Evolutionary conservation across 1,140 invertebrate species (phyloP).

Genomic region (Thereuonema tuberculata): DNA sequence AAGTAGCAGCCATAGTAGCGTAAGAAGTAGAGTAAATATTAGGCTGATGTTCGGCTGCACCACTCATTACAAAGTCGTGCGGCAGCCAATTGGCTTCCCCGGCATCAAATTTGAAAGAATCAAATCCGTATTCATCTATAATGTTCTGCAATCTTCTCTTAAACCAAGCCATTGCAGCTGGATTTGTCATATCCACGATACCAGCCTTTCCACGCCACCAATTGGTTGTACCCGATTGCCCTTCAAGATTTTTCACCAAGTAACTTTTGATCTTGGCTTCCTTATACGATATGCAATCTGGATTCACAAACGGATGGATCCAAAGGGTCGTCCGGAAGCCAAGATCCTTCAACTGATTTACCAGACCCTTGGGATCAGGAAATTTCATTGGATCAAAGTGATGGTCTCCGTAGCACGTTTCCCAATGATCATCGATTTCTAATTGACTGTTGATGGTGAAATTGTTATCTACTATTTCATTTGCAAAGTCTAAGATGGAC

Average conservation of each 20-base stretch:
- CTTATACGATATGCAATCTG: conserved; percentile 46
- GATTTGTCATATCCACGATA: conserved; percentile 63
- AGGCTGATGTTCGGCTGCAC: conserved; percentile 33
- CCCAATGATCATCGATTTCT: conserved; percentile 87
- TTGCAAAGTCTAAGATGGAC: conserved; percentile 56
- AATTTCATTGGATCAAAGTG: conserved; percentile 59
- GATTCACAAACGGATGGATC: conserved; percentile 81
- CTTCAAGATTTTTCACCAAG: conserved; percentile 32
- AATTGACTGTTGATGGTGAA: conserved; percentile 65
- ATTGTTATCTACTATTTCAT: conserved; percentile 49
- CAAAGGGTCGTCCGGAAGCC: conserved; percentile 65
- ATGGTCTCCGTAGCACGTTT: conserved; percentile 70
- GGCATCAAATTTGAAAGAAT: conserved; percentile 86
- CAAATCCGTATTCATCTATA: conserved; percentile 47
- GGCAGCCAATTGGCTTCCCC: conserved; percentile 52
- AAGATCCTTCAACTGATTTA: conserved; percentile 41
- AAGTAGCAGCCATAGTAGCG: conserved; percentile 43
- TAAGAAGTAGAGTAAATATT: conserved; percentile 48
- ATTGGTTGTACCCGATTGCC: conserved; percentile 36
- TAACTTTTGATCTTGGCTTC: conserved; percentile 20
- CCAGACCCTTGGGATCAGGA: conserved; percentile 42
- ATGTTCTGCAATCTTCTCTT: conserved; percentile 42
- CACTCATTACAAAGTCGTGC: conserved; percentile 20
- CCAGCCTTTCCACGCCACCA: conserved; percentile 75
- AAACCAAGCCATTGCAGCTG: conserved; percentile 58